phyloP scores from a whole-genome alignment of 2,888 invertebrate genomes.

The Habroteleia sp. region DNA sequence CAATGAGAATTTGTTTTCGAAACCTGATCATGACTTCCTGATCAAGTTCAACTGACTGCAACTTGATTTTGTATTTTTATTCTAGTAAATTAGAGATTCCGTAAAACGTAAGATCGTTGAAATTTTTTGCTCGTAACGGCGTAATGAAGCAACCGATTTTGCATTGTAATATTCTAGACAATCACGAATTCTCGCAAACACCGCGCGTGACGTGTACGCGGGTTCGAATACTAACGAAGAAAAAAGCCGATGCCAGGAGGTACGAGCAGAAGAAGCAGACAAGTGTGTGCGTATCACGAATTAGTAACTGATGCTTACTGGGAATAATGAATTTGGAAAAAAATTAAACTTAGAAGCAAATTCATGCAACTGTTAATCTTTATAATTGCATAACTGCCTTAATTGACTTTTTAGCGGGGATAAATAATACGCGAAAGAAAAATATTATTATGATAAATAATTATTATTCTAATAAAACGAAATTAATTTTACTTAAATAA shows the following conservation, averaged over 20 bases:
- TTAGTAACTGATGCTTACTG: slow-evolving; percentile 28
- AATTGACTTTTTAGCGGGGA: too few species aligned
- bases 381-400: slow-evolving; percentile 13
- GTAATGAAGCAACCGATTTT: slow-evolving; percentile 35
- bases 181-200: slow-evolving; percentile 23
- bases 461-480: too few species aligned
- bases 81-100: not conserved
- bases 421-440: not conserved
- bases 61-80: too few species aligned
- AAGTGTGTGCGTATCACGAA: slow-evolving; percentile 49
- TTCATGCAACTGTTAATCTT: not conserved
- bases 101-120: slow-evolving; percentile 10
- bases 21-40: too few species aligned
- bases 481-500: too few species aligned
- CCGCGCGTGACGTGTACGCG: slow-evolving; percentile 15
- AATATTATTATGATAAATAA: too few species aligned
- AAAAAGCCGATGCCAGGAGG: slow-evolving; percentile 17
- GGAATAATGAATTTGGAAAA: slow-evolving; percentile 33
- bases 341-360: not conserved
- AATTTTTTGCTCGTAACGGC: slow-evolving; percentile 10
- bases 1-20: too few species aligned
- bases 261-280: slow-evolving; percentile 30
- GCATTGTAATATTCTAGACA: slow-evolving; percentile 26
- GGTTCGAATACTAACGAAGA: slow-evolving; percentile 33
- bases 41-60: too few species aligned